Conservation (phyloP, 2,113 vertebrate genomes). For the Phocoena phocoena region DNA sequence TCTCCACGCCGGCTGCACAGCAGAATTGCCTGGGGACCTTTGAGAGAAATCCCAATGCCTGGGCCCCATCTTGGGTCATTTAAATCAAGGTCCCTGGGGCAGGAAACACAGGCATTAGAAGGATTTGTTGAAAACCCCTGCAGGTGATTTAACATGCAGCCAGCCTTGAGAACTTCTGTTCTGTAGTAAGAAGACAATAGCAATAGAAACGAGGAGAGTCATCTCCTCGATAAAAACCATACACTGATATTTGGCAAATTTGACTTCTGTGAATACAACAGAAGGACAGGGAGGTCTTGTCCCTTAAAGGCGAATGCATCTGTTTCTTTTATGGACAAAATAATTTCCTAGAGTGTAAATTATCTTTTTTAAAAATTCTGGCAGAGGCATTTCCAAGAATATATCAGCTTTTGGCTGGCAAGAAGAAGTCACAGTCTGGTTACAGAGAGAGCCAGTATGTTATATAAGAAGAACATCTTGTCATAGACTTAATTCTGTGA, state of each 20-base stretch:
- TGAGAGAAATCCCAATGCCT: neutral
- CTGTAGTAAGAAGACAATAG: neutral
- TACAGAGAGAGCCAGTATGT: conserved; percentile 56
- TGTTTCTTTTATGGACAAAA: conserved; percentile 42
- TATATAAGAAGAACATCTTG: conserved; percentile 72
- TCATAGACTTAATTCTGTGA: conserved; percentile 52
- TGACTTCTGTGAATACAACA: neutral
- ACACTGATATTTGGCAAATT: neutral
- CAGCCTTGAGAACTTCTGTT: conserved; percentile 44
- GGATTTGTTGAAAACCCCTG: neutral
- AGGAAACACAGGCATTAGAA: neutral
- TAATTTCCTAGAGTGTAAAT: conserved; percentile 71
- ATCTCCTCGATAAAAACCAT: neutral
- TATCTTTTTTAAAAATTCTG: conserved; percentile 21
- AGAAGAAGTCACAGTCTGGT: conserved; percentile 73
- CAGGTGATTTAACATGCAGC: neutral
- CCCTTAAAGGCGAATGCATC: neutral
- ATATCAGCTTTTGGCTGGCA: conserved; percentile 71
- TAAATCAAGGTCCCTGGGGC: neutral
- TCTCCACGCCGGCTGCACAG: neutral
- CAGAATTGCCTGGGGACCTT: neutral
- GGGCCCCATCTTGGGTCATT: neutral
- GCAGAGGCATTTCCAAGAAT: conserved; percentile 69
- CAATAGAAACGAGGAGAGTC: neutral
- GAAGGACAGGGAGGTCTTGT: neutral